Base-by-base conservation (phyloP, 2,888 invertebrate species). In the Plagodis pulveraria region DNA sequence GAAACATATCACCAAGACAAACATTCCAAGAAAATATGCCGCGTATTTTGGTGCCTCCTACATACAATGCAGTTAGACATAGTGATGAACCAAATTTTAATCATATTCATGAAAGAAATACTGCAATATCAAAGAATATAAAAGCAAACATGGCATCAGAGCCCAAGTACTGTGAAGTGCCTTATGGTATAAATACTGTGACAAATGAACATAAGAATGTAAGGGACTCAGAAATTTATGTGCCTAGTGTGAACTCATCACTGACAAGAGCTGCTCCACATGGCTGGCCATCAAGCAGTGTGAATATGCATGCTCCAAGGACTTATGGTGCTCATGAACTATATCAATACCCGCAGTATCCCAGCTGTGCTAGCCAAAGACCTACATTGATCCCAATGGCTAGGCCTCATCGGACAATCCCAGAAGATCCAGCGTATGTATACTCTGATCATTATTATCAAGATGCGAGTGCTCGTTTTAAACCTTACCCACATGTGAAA, bases 21-120 rank as follows among this genome's bases (percentile, higher is more conserved):
- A 93, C 93, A 81, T 93, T 88, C 83, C 93, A 93, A 81, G 93
- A 93, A 75, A 92, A 93, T 62, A 93, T 93, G 93, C 91, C 84
- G 68, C 85, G 93, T 62, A 87, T 93, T 50, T 87, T 90, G 83
- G 87, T 93, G 66, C 88, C 91, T 44, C 89, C 91, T 42, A 78
- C 82, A 50, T 89, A 86, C 67, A 87, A 76, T 70, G 74, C 86
- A 40, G 65, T 76, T 12, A 89, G 89, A 76, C 71, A 76, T 67
- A 81, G 74, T 80, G 87, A 89, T 65, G 86, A 89, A 62, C 63
- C 78, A 56, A 81, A 74, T 65, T 81, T 75, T 70, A 65, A 69
- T 59, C 70, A 74, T 59, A 52, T 70, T 53, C 66, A 76, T 54
- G 86, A 86, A 46, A 74, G 77, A 74, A 81, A 71, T 69, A 65